Evolutionary conservation across 1,140 invertebrate genomes (phyloP), one percentile per base, ranked within the genome.

Genomic region (Drosophila mayri): DNA sequence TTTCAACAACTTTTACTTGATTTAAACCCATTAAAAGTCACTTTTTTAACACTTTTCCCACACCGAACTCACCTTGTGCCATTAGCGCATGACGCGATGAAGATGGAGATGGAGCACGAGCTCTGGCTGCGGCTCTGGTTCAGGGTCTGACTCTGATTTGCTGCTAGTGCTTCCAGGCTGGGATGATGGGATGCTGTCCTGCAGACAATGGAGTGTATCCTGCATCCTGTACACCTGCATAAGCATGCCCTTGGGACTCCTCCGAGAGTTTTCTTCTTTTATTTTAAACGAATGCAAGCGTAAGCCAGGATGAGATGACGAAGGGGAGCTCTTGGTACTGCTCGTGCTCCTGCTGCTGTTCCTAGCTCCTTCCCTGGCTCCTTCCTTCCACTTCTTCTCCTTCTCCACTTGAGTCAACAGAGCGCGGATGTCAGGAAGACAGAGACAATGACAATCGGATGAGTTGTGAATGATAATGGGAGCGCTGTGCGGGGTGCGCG

Each of bases 1-100:
- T 88, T 88, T 88, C 76, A 88, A 88, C 81, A 90, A 90, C 86
- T 90, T 90, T 90, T 88, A 85, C 85, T 90, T 90, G 85, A 90
- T 90, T 90, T 90, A 90, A 90, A 90, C 86, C 81, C 85, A 90
- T 90, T 90, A 90, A 90, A 90, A 90, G 85, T 90, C 85, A 90
- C 85, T 90, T 90, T 90, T 90, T 90, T 77, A 90, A 85, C 76
- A 87, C 80, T 88, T 88, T 88, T 83, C 72, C 55, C 75, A 71
- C 67, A 41, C 72, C 58, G 44, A 81, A 87, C 83, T 81, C 73
- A 81, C 80, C 76, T 82, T 65, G 52, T 54, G 49, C 54, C 71
- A 75, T 59, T 65, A 67, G 70, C 76, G 66, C 67, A 79, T 61
- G 75, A 63, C 63, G 58, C 40, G 62, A 81, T 54, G 49, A 71